phyloP scores from a whole-genome alignment of 1,140 invertebrate species.

The Cydia strobilella region DNA sequence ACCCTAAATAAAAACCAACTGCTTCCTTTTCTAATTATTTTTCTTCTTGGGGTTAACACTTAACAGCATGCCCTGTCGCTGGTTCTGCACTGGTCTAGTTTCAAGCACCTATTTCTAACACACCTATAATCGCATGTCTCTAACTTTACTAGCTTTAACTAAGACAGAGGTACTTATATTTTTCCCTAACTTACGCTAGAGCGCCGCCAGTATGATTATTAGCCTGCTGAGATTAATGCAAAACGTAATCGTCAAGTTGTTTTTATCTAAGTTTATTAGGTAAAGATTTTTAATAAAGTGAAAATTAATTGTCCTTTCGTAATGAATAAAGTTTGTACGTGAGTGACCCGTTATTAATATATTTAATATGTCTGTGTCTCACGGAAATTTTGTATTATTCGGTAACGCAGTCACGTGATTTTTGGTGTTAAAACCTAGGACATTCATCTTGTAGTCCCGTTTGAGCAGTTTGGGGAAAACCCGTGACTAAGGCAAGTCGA shows the following conservation, averaged over 20 bases:
- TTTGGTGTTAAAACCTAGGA: not conserved
- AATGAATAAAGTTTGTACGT: no score
- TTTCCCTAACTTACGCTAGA: no score
- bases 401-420: no score
- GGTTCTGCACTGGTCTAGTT: conserved; percentile 13
- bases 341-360: no score
- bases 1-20: not conserved
- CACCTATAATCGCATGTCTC: not conserved
- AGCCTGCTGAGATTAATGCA: no score
- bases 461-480: not conserved
- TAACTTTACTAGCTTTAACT: not conserved
- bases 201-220: no score
- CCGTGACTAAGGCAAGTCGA: conserved; percentile 5
- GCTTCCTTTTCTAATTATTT: conserved; percentile 20
- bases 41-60: conserved; percentile 28
- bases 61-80: conserved; percentile 9
- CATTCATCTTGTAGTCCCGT: not conserved
- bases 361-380: no score
- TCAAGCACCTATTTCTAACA: conserved; percentile 2
- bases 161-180: not conserved
- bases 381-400: no score
- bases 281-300: no score
- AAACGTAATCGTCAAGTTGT: no score
- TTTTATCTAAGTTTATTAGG: no score
- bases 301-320: no score